Percentiles rank a stretch among this genome's conserved stretches.
These are phyloP conservation scores for Jaculus jaculus DNA, from an alignment of 2,113 vertebrate species.

Conservation along the genomic window DNA sequence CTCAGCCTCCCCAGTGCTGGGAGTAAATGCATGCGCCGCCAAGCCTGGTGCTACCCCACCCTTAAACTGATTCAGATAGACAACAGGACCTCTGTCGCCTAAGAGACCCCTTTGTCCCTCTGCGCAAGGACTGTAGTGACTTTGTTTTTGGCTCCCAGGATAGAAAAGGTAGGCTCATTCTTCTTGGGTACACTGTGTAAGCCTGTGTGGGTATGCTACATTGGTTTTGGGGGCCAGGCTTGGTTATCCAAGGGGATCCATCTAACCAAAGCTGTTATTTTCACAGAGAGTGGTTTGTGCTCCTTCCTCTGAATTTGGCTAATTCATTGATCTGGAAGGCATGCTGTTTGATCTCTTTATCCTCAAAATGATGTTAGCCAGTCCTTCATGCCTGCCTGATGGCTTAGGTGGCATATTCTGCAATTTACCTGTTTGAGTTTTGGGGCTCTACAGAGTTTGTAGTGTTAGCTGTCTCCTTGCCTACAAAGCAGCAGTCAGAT, in stretches of 20 bases:
- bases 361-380: neutral
- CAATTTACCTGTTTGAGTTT: neutral
- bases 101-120: neutral
- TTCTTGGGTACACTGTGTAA: neutral
- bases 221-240: neutral
- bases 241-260: neutral
- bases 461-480: slow-evolving; percentile 20
- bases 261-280: neutral
- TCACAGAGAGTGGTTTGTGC: neutral
- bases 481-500: slow-evolving; percentile 45
- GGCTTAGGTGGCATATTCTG: neutral
- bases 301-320: slow-evolving; percentile 11
- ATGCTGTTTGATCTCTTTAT: neutral
- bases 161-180: neutral
- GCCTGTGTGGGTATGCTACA: neutral
- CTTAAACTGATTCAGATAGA: slow-evolving; percentile 5
- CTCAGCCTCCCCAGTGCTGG: too few species aligned
- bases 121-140: neutral
- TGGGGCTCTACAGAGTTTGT: neutral
- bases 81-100: neutral
- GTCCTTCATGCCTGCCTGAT: neutral
- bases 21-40: too few species aligned
- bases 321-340: neutral
- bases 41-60: neutral
- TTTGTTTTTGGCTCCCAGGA: neutral